Base-by-base conservation (phyloP, 2,113 vertebrate species). In the Albula goreensis region DNA sequence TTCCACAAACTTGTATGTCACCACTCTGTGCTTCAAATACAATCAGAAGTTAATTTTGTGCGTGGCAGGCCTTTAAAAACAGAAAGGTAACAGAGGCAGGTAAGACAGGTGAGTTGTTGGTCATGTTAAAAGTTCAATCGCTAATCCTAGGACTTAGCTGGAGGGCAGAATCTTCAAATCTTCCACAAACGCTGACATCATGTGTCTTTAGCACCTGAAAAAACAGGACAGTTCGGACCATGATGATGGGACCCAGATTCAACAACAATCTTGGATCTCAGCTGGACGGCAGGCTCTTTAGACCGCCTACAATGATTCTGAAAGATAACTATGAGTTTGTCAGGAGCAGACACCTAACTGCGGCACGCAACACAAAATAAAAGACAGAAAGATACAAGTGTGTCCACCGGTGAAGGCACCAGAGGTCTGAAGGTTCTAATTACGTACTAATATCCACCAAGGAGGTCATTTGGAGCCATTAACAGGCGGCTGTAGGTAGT, bases 381-480 rank as follows among this genome's bases (percentile, higher is more conserved):
- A 25, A 41, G 74, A 70, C 9, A 63, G 48, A 85, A 78, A 78
- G 13, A 31, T 91, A 91, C 91, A 91, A 93, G 93, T 94, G 94
- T 94, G 93, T 74, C 70, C 70, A 74, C 93, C 90, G 93, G 92
- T 92, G 93, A 96, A 95, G 94, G 94, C 95, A 95, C 93, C 93
- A 92, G 92, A 93, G 93, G 94, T 96, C 95, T 96, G 92, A 94
- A 95, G 94, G 93, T 96, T 96, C 94, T 96, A 96, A 96, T 96
- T 95, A 96, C 95, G 93, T 93, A 93, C 95, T 96, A 96, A 96
- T 96, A 96, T 95, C 93, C 95, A 95, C 95, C 94, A 93, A 96
- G 95, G 94, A 96, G 95, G 95, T 95, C 95, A 96, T 96, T 96
- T 95, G 93, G 90, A 95, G 93, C 95, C 95, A 96, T 96, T 96